Percentiles rank a stretch among this genome's conserved stretches.
phyloP scores from a whole-genome alignment of 1,140 invertebrate genomes.

The Aradophagus sp. region DNA sequence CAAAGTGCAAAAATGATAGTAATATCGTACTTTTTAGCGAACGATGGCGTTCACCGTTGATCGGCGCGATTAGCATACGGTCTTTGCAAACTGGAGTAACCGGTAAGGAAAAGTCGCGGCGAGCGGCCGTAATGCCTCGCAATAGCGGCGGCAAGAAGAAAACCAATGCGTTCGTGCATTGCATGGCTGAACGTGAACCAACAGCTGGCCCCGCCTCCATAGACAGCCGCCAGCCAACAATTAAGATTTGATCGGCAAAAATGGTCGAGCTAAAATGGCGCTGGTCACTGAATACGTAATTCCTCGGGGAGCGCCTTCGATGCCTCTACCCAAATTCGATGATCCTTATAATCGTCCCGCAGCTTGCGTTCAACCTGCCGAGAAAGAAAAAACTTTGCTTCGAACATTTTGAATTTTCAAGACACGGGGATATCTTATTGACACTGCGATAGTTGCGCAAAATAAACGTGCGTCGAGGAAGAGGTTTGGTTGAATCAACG shows the following conservation, averaged over 20 bases:
- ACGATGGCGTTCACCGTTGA: constrained; percentile 48
- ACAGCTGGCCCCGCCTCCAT: constrained; percentile 72
- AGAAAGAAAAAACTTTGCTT: constrained; percentile 19
- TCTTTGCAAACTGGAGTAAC: constrained; percentile 60
- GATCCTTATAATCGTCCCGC: constrained; percentile 40
- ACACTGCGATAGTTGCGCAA: too few species aligned
- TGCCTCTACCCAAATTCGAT: constrained; percentile 47
- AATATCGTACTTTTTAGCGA: constrained; percentile 43
- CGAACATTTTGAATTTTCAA: constrained; percentile 7
- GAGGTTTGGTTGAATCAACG: too few species aligned
- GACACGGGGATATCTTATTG: too few species aligned
- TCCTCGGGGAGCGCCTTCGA: constrained; percentile 44
- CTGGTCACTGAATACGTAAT: constrained; percentile 73
- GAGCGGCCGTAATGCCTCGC: constrained; percentile 40
- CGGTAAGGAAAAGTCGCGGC: constrained; percentile 60
- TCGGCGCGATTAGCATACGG: constrained; percentile 63
- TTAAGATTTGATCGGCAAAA: constrained; percentile 77
- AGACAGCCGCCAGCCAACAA: constrained; percentile 76
- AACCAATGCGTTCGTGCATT: constrained; percentile 70
- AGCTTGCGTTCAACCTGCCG: constrained; percentile 11
- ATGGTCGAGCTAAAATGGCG: constrained; percentile 76
- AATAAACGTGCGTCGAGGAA: too few species aligned
- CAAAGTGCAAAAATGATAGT: constrained; percentile 43
- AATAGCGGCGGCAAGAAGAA: constrained; percentile 63
- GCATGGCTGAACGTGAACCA: constrained; percentile 71